Evolutionary conservation across 2,113 vertebrate species (phyloP).

Genomic region (Coptodon rendalli): DNA sequence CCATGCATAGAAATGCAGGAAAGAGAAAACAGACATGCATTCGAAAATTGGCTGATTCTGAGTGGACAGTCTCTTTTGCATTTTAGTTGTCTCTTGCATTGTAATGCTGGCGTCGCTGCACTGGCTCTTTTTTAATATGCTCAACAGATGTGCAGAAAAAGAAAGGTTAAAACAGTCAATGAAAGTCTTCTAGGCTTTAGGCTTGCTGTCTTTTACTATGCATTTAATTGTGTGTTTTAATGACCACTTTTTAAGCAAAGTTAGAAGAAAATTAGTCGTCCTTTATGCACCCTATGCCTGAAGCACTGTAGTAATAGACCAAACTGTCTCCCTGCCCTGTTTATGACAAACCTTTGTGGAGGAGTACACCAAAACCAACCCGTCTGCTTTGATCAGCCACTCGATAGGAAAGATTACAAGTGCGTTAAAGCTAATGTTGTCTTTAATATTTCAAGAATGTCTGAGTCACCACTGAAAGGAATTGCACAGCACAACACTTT

Average conservation of each 20-base stretch:
- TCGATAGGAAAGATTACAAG: neutral
- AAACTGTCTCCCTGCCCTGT: neutral
- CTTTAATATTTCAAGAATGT: slow-evolving; percentile 17
- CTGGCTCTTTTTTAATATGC: neutral
- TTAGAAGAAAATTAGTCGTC: neutral
- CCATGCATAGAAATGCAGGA: neutral
- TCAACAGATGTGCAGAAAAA: neutral
- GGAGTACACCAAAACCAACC: neutral
- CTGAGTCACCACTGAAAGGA: neutral
- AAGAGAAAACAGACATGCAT: neutral
- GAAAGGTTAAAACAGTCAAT: neutral
- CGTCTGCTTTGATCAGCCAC: neutral
- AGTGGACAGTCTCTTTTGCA: neutral
- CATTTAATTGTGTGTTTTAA: neutral
- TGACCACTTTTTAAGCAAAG: neutral
- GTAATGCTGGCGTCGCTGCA: neutral
- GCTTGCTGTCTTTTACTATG: neutral
- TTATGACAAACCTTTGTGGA: neutral
- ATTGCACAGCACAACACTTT: slow-evolving; percentile 1
- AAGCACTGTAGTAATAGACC: neutral
- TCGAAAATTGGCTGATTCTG: neutral
- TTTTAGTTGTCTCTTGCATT: neutral
- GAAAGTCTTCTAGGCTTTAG: neutral
- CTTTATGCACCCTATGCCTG: neutral
- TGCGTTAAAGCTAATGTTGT: neutral